Base-by-base conservation (phyloP, 1,140 invertebrate species). In the Harlomillsia oculata region DNA sequence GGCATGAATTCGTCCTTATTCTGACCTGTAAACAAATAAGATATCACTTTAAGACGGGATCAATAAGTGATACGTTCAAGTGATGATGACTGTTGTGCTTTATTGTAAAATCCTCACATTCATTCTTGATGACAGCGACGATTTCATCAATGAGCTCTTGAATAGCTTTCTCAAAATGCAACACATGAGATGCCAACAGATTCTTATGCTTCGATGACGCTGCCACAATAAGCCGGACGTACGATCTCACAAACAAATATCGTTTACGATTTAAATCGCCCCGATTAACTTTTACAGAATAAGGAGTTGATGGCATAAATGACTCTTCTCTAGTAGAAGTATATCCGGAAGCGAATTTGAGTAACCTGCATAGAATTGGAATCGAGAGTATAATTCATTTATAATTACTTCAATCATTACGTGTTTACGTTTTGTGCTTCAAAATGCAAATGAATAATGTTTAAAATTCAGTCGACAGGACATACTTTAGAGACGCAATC, bases 261-360 rank as follows among this genome's bases (percentile, higher is more conserved):
- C 80, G 72, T 60, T 82, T 82, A 28, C 72, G 28, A 25, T 40
- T 46, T 8, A 52, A 28, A 44, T 60, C 49, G 26, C 36, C 6
- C 40, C 56, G 16, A 62, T 61, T 37, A 45, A 44, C 30, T 59
- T 60, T 48, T n/a, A n/a, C n/a, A n/a, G n/a, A n/a, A 25, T 32
- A 23, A 14, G 14, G n/a, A 21, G 45, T 45, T 18, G 41, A 30
- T 20, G 13, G 13, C 3, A 16, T 5, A 6, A 26, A 26, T 18
- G 26, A 21, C 1, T 59, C 41, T 18, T 8, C 14, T n/a, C n/a
- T n/a, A 18, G 45, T 72, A 49, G 69, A 60, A 20, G 60, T 69
- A 64, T 81, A 81, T 9, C 76, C 80, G 45, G 79, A 78, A n/a
- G 76, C 78, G 39, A 75, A 66, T 68, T 81, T 78, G 44, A 82